Evolutionary conservation across 2,888 invertebrate species (phyloP).

Genomic region (Merodon equestris): DNA sequence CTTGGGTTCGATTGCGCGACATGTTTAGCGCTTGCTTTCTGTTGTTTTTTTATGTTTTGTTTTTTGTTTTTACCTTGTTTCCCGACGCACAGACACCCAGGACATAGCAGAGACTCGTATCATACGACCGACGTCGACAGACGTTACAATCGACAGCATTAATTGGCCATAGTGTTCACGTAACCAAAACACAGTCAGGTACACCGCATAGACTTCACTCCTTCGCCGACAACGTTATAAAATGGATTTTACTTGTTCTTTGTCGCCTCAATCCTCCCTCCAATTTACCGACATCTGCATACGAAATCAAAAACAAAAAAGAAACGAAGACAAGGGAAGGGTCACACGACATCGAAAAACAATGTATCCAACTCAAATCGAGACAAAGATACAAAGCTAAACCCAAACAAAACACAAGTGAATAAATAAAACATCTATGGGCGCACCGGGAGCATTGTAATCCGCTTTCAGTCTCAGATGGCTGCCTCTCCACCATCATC

Average conservation of each 20-base stretch:
- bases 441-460: slow-evolving; percentile 46
- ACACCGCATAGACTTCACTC: slow-evolving; percentile 39
- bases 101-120: slow-evolving; percentile 16
- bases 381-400: slow-evolving; percentile 52
- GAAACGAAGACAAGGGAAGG: slow-evolving; percentile 2
- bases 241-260: slow-evolving; percentile 68
- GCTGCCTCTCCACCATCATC: slow-evolving; percentile 24
- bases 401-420: slow-evolving; percentile 1
- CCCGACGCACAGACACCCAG: slow-evolving; percentile 56
- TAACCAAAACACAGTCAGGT: slow-evolving; percentile 33
- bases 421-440: background rate
- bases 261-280: slow-evolving; percentile 51
- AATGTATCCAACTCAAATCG: slow-evolving; percentile 52
- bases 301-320: background rate
- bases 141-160: slow-evolving; percentile 63
- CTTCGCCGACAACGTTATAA: slow-evolving; percentile 52
- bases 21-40: slow-evolving; percentile 52
- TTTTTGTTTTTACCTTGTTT: background rate
- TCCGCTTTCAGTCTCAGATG: slow-evolving; percentile 55
- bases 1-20: slow-evolving; percentile 59
- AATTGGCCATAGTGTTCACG: slow-evolving; percentile 69
- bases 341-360: slow-evolving; percentile 57
- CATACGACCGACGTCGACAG: slow-evolving; percentile 35
- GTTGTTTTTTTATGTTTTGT: no score
- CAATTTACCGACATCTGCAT: slow-evolving; percentile 11